A percentile compares a stretch with the other conserved stretches of the same genome.
These are phyloP conservation scores for Zapornia atra DNA, from an alignment of 2,113 vertebrate genomes.

Conservation along the genomic window DNA sequence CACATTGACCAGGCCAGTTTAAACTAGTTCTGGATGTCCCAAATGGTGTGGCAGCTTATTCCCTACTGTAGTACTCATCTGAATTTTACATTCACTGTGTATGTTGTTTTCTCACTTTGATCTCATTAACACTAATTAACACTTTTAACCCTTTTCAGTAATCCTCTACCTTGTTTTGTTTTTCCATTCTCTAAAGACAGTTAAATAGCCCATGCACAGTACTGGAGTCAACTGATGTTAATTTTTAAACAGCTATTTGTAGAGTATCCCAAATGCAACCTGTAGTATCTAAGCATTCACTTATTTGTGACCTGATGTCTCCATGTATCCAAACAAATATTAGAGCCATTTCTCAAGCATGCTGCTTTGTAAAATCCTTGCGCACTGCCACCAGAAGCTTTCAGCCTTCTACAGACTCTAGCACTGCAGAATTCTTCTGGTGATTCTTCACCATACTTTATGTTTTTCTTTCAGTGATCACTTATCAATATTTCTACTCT, in stretches of 20 bases:
- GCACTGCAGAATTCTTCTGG: rapidly evolving
- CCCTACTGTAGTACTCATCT: neutral
- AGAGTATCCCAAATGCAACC: neutral
- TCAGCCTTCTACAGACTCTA: neutral
- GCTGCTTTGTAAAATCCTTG: neutral
- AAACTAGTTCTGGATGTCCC: neutral
- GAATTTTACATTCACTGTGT: neutral
- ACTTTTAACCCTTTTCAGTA: slow-evolving; percentile 29
- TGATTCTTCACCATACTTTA: neutral
- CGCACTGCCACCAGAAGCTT: neutral
- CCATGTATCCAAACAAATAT: neutral
- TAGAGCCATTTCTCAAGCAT: neutral
- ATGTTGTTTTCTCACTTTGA: slow-evolving; percentile 7
- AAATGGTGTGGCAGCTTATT: neutral
- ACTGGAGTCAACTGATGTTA: neutral
- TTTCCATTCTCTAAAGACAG: neutral
- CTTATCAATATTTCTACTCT: neutral
- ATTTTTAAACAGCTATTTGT: slow-evolving; percentile 20
- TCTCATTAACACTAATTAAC: slow-evolving; percentile 33
- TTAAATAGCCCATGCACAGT: neutral
- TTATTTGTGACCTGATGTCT: neutral
- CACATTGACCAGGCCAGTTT: neutral
- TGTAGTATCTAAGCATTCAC: neutral
- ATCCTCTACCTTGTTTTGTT: neutral
- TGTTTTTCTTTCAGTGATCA: neutral